phyloP scores from a whole-genome alignment of 2,888 invertebrate species.

The Drosophila pseudotakahashii region DNA sequence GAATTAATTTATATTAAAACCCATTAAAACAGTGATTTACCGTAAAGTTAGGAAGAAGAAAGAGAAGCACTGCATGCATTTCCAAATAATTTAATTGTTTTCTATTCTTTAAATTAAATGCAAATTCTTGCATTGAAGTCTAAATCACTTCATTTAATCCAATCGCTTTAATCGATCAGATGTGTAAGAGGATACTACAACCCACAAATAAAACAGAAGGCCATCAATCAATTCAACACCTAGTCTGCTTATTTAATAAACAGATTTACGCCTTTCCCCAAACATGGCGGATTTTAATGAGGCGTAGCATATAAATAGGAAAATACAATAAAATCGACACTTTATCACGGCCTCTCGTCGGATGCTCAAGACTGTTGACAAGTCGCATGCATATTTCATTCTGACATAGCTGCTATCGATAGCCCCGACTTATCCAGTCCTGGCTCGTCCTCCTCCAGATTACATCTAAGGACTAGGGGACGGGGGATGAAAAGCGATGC shows the following conservation, averaged over 20 bases:
- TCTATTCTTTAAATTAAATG: neutral
- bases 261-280: neutral
- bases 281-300: slow-evolving; percentile 20
- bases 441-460: slow-evolving; percentile 3
- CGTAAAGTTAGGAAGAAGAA: neutral
- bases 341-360: slow-evolving; percentile 26
- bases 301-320: slow-evolving; percentile 15
- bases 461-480: neutral
- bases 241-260: slow-evolving; percentile 14
- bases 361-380: slow-evolving; percentile 17
- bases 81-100: neutral
- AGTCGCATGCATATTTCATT: slow-evolving; percentile 43
- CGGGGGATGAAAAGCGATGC: slow-evolving; percentile 12
- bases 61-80: neutral
- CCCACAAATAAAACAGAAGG: neutral
- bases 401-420: slow-evolving; percentile 37
- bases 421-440: slow-evolving; percentile 8
- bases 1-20: too few relatives aligned
- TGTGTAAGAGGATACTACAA: too few relatives aligned
- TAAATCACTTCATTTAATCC: neutral
- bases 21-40: too few relatives aligned
- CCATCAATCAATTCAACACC: slow-evolving; percentile 27
- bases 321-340: slow-evolving; percentile 29
- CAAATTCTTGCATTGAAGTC: too few relatives aligned
- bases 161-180: neutral